Base-by-base conservation (phyloP, 2,113 vertebrate species). In the Syngnathoides biaculeatus region DNA sequence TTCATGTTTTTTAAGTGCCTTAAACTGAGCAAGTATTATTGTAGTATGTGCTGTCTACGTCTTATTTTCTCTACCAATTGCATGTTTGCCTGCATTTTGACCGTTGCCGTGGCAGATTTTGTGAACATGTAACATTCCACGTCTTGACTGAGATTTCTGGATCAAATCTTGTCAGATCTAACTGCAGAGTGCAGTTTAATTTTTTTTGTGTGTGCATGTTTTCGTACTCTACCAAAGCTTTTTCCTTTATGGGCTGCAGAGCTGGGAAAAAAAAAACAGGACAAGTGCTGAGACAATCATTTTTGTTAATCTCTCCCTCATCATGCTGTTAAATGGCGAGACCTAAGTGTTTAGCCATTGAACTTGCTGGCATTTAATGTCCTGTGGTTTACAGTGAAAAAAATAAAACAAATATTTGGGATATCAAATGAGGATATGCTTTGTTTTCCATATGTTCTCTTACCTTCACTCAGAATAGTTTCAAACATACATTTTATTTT, bases 111-210 rank as follows among this genome's bases (percentile, higher is more conserved):
- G 10, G 48, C 20, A 52, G 48, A 52, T 52, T 52, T 81, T 84
- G 84, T 89, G 82, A 87, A 84, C 72, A 58, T 47, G 57, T 72
- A 69, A 77, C 83, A 82, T 89, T 88, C 75, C 79, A 75, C 50
- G 60, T 75, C 68, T 42, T 78, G 47, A 71, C 30, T 56, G 59
- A 69, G 52, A 52, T 69, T 65, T 69, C 42, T 75, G 57, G 24
- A 67, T 73, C 35, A 40, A 64, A 75, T 74, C 55, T 59, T 67
- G 66, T 68, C 19, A 39, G 27, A 69, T 42, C 47, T 47, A 64
- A 66, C 64, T 62, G 71, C 27, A 53, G 22, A 26, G 6, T 67
- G 43, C 19, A 61, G 66, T 35, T 35, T 35, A 5, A 15, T 78
- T 62, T 0, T 42, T 24, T 38, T 20, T n/a, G 11, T 22, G 11